These are phyloP conservation scores for Cylloceria caligata DNA, from an alignment of 2,888 invertebrate species.

Conservation along the genomic window DNA sequence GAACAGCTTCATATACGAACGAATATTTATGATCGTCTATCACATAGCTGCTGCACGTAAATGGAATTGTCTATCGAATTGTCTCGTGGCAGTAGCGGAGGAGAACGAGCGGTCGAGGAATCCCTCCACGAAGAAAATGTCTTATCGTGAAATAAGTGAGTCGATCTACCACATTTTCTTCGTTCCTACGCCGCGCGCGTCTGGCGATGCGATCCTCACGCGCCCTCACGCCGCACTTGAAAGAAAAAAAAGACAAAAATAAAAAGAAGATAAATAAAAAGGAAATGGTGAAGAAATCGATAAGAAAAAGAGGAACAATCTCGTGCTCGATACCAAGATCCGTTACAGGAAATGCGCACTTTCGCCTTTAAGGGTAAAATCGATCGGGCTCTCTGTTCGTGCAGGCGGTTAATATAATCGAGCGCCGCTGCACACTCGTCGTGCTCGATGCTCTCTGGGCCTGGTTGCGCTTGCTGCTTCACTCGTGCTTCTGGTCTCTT, in stretches of 20 bases:
- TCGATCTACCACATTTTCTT: constrained; percentile 67
- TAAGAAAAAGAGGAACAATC: constrained; percentile 62
- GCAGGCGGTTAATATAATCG: constrained; percentile 64
- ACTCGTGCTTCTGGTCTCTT: constrained; percentile 22
- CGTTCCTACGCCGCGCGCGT: constrained; percentile 44
- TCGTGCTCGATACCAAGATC: constrained; percentile 62
- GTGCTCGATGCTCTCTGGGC: constrained; percentile 35
- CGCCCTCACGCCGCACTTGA: constrained; percentile 13
- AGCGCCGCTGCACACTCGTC: constrained; percentile 15
- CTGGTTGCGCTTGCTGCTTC: constrained; percentile 3
- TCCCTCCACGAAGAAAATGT: constrained; percentile 35
- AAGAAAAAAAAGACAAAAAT: background rate
- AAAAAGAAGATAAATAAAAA: constrained; percentile 52
- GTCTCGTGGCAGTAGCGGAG: background rate
- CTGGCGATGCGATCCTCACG: constrained; percentile 24
- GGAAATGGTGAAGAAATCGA: constrained; percentile 34
- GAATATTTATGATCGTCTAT: constrained; percentile 48
- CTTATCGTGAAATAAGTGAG: constrained; percentile 65
- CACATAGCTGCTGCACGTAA: background rate
- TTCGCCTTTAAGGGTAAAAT: constrained; percentile 67
- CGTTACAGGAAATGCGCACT: constrained; percentile 69
- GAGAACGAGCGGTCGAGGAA: constrained; percentile 13
- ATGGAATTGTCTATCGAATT: constrained; percentile 26
- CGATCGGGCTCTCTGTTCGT: constrained; percentile 55
- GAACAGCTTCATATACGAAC: constrained; percentile 34